Evolutionary conservation across 2,797 vertebrate genomes (phyloP).

Genomic region (Lemur catta): DNA sequence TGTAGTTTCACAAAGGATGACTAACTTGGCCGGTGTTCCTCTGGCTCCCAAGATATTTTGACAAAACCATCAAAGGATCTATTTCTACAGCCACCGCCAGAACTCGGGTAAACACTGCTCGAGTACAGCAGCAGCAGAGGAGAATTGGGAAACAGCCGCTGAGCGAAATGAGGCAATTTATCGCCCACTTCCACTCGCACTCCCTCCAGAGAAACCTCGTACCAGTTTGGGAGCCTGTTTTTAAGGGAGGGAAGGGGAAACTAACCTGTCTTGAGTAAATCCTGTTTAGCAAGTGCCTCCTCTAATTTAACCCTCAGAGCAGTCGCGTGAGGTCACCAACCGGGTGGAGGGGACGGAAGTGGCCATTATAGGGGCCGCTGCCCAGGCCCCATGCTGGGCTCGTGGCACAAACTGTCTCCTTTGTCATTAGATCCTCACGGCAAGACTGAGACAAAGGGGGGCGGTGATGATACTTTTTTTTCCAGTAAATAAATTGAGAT

Average conservation of each 20-base stretch:
- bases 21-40: neutral
- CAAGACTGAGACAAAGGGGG: neutral
- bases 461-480: neutral
- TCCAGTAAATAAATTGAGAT: neutral
- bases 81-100: neutral
- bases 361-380: no score
- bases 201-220: neutral
- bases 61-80: constrained; percentile 57
- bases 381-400: neutral
- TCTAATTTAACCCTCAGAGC: neutral
- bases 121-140: neutral
- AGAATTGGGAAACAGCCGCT: neutral
- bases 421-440: neutral
- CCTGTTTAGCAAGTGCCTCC: neutral
- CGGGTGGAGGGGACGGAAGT: neutral
- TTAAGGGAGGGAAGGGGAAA: neutral
- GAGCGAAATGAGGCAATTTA: neutral
- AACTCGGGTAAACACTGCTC: neutral
- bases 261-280: neutral
- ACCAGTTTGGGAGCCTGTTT: neutral
- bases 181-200: neutral
- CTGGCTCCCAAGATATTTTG: constrained; percentile 29
- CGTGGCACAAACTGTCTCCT: neutral
- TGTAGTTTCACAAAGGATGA: neutral
- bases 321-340: neutral